phyloP scores from a whole-genome alignment of 2,797 vertebrate species.

The Thalassophryne amazonica region DNA sequence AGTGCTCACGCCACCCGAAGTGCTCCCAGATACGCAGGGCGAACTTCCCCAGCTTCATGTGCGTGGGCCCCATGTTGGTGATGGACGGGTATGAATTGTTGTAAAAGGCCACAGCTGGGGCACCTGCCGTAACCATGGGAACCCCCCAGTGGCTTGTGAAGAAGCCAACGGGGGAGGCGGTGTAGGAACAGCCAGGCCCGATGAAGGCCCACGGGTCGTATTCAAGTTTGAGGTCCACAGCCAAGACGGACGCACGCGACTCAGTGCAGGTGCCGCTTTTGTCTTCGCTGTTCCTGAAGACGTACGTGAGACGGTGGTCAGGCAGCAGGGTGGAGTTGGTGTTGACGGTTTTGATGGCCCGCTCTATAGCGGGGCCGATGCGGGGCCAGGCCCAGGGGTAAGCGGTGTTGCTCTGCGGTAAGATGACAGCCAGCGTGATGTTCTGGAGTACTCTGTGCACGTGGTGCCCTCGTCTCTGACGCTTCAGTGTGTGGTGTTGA shows the following conservation, averaged over 20 bases:
- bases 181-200: constrained; percentile 90
- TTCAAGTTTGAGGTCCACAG: constrained; percentile 85
- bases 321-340: constrained; percentile 72
- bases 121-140: constrained; percentile 89
- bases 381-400: constrained; percentile 96
- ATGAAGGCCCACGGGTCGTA: constrained; percentile 84
- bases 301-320: constrained; percentile 66
- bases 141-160: constrained; percentile 89
- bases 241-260: constrained; percentile 83
- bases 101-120: constrained; percentile 83
- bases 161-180: constrained; percentile 84
- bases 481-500: neutral
- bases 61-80: constrained; percentile 88
- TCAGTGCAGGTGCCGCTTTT: constrained; percentile 83
- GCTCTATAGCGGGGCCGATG: constrained; percentile 83
- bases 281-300: constrained; percentile 85
- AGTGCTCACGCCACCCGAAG: constrained; percentile 83
- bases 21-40: constrained; percentile 79
- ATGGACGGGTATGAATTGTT: constrained; percentile 75
- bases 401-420: constrained; percentile 81
- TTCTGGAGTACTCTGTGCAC: constrained; percentile 27
- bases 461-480: constrained; percentile 4
- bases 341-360: constrained; percentile 76
- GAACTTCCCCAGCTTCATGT: constrained; percentile 88
- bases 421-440: constrained; percentile 86